Percentiles rank a stretch among this genome's conserved stretches.
Conservation (phyloP, 2,113 vertebrate species). For the Psammodynastes pulverulentus region DNA sequence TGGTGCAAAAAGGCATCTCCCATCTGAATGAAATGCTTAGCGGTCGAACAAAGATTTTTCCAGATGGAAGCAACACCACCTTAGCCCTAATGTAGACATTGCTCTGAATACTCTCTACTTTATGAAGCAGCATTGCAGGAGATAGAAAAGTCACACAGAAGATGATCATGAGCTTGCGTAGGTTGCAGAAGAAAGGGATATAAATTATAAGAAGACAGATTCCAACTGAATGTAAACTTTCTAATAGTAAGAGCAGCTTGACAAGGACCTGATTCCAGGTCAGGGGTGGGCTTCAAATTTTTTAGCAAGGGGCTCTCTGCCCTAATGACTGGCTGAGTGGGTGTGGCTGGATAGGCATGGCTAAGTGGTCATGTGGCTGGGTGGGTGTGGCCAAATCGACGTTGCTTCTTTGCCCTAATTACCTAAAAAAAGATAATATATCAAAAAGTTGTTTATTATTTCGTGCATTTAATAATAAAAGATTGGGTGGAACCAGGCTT, state of each 20-base stretch:
- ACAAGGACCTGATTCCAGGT: neutral
- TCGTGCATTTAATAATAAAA: too few species aligned
- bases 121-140: neutral
- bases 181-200: neutral
- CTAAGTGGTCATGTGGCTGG: too few species aligned
- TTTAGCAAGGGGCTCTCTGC: too few species aligned
- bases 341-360: too few species aligned
- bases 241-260: neutral
- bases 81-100: neutral
- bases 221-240: neutral
- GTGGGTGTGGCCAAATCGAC: too few species aligned
- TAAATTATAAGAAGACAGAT: neutral
- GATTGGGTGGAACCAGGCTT: too few species aligned
- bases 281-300: too few species aligned
- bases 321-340: too few species aligned
- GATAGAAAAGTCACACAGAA: neutral
- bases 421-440: too few species aligned
- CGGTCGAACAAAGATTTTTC: neutral
- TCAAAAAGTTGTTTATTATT: too few species aligned
- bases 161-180: neutral
- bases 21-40: neutral
- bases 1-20: neutral
- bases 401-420: too few species aligned
- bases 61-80: neutral
- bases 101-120: neutral